phyloP scores from a whole-genome alignment of 2,888 invertebrate genomes.

The Nymphalis polychloros region DNA sequence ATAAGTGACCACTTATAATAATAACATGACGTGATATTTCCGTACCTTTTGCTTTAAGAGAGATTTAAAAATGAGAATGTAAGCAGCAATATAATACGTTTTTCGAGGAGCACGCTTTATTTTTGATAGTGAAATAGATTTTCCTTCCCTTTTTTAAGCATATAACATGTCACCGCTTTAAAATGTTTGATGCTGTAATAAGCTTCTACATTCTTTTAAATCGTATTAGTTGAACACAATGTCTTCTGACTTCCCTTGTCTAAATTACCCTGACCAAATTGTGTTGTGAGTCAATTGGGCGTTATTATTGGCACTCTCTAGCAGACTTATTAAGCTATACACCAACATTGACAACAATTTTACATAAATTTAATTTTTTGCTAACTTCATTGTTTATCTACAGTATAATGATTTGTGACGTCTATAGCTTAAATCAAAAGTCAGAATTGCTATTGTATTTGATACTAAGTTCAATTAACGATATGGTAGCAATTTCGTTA shows the following conservation, averaged over 20 bases:
- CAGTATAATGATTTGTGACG: neutral
- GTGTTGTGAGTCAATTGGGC: neutral
- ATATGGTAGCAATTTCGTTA: neutral
- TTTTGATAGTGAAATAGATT: conserved; percentile 22
- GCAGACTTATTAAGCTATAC: too few relatives aligned
- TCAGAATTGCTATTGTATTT: neutral
- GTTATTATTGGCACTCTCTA: neutral
- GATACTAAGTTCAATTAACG: neutral
- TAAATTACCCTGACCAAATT: conserved; percentile 3
- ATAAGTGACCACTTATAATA: too few relatives aligned
- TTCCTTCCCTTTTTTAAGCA: conserved; percentile 19
- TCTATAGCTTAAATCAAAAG: neutral
- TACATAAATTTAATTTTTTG: too few relatives aligned
- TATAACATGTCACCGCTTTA: conserved; percentile 12
- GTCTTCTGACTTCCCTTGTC: conserved; percentile 2
- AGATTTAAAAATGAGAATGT: too few relatives aligned
- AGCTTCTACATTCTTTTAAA: conserved; percentile 7
- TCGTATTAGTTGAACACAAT: neutral
- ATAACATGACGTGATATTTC: too few relatives aligned
- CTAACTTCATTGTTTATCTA: too few relatives aligned
- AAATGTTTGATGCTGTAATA: conserved; percentile 15
- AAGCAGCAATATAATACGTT: conserved; percentile 11
- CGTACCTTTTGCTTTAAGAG: too few relatives aligned
- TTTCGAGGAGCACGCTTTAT: conserved; percentile 27
- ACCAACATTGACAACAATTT: too few relatives aligned